Percentiles rank a stretch among this genome's conserved stretches.
phyloP scores from a whole-genome alignment of 2,797 vertebrate species.

The Cirrhinus molitorella region DNA sequence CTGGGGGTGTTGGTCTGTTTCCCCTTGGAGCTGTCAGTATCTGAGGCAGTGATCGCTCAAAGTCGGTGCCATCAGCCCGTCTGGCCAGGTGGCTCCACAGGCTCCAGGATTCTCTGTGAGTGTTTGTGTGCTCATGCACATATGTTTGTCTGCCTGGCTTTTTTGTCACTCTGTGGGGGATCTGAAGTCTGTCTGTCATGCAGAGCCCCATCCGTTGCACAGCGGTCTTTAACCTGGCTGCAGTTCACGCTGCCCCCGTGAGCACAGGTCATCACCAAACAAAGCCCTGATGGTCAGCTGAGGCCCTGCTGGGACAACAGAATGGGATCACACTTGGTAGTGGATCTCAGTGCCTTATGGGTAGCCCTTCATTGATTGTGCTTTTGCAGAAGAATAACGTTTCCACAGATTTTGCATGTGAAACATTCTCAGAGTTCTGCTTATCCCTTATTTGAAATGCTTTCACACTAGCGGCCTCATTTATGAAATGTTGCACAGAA shows the following conservation, averaged over 20 bases:
- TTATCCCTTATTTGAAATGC: neutral
- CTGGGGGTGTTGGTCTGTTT: constrained; percentile 30
- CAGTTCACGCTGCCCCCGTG: neutral
- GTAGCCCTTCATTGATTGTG: neutral
- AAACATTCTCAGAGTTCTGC: neutral
- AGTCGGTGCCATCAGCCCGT: constrained; percentile 29
- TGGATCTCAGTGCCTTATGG: neutral
- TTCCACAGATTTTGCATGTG: neutral
- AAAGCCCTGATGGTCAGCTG: constrained; percentile 3
- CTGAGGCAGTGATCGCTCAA: constrained; percentile 30
- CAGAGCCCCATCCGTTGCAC: neutral
- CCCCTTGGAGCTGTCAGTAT: constrained; percentile 17
- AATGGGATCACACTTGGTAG: constrained; percentile 20
- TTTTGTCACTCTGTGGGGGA: constrained; percentile 24
- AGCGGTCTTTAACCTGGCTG: constrained; percentile 39
- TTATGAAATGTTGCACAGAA: no score
- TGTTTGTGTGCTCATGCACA: constrained; percentile 35
- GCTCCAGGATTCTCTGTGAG: constrained; percentile 36
- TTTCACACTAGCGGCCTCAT: neutral
- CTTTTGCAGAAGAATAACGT: neutral
- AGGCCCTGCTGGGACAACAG: constrained; percentile 19
- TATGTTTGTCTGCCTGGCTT: constrained; percentile 27
- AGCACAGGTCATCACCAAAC: constrained; percentile 37
- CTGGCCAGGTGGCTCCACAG: constrained; percentile 39
- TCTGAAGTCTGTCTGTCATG: constrained; percentile 40